These are phyloP conservation scores for Teleogryllus oceanicus DNA, from an alignment of 2,888 invertebrate genomes.

Conservation along the genomic window DNA sequence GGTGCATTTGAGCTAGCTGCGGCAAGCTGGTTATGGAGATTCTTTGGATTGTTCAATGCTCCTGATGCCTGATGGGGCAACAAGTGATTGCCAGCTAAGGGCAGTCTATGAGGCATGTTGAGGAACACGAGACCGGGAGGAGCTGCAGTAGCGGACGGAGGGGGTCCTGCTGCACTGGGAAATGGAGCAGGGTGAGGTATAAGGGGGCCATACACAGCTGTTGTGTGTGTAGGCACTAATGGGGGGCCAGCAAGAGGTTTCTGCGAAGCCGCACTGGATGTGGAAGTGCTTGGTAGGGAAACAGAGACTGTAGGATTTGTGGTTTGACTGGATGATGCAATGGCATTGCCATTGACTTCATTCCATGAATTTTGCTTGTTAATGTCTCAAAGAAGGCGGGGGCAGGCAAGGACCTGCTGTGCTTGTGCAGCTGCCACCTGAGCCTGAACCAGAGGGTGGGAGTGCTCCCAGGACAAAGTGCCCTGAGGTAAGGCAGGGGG, in stretches of 20 bases:
- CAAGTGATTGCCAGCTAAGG: conserved; percentile 18
- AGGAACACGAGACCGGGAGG: conserved; percentile 33
- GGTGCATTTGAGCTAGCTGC: conserved; percentile 37
- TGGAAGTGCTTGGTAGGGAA: conserved; percentile 47
- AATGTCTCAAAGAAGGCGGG: too few species aligned
- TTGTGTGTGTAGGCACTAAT: conserved; percentile 25
- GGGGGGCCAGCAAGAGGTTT: conserved; percentile 40
- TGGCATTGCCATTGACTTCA: conserved; percentile 47
- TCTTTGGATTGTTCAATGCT: conserved; percentile 20
- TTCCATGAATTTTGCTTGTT: conserved; percentile 45
- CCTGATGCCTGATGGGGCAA: background rate
- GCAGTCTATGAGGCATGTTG: conserved; percentile 35
- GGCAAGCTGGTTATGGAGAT: conserved; percentile 41
- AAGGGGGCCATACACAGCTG: conserved; percentile 20
- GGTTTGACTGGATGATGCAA: conserved; percentile 39
- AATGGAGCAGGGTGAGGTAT: conserved; percentile 24
- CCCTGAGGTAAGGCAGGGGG: conserved; percentile 42
- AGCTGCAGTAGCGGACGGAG: conserved; percentile 32
- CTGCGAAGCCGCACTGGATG: conserved; percentile 46
- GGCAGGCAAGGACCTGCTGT: conserved; percentile 46
- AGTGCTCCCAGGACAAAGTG: conserved; percentile 37
- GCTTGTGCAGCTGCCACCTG: conserved; percentile 31
- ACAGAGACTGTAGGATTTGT: conserved; percentile 44
- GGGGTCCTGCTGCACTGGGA: conserved; percentile 27
- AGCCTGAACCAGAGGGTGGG: conserved; percentile 35